Evolutionary conservation across 2,888 invertebrate genomes (phyloP), one percentile per base, ranked within the genome.

Genomic region (Acanthosepion lycidas): DNA sequence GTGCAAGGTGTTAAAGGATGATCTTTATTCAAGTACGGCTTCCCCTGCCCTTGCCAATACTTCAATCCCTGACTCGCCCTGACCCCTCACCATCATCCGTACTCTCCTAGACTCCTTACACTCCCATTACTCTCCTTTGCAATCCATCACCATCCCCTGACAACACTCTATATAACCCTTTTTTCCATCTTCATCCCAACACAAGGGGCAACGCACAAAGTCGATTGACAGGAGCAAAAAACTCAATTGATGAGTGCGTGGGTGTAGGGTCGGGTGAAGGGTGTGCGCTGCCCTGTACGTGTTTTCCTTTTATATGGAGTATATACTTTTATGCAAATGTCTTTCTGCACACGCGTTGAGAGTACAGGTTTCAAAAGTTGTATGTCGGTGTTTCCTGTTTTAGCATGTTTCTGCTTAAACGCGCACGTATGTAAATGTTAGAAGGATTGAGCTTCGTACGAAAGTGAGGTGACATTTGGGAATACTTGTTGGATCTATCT

Each of bases 1-100:
- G n/a, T 78, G 78, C 78, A 78, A 78, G n/a, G 78, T 78, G 78
- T n/a, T 78, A 78, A 78, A 78, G 78, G 78, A 78, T 78, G 78
- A 78, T 78, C 78, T 78, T 78, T 78, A 78, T 78, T 78, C 78
- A 78, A 78, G 78, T 78, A 78, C 78, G 78, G 78, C 78, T 78
- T 78, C 78, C n/a, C 15, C n/a, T 12, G n/a, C 78, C 78, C 78
- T n/a, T 5, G 6, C 78, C n/a, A 78, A 78, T 18, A n/a, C n/a
- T 78, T 78, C 78, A 15, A n/a, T 12, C 12, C 78, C 12, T n/a
- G 18, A n/a, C 12, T 12, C n/a, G 6, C n/a, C 78, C n/a, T 78
- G 3, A 8, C 8, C 8, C 28, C 78, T n/a, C 78, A n/a, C n/a
- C 3, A 78, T n/a, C 78, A 78, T 12, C 78, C 78, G 8, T 78